Evolutionary conservation across 2,797 vertebrate genomes (phyloP), one percentile per base, ranked within the genome.

Genomic region (Pampus argenteus): DNA sequence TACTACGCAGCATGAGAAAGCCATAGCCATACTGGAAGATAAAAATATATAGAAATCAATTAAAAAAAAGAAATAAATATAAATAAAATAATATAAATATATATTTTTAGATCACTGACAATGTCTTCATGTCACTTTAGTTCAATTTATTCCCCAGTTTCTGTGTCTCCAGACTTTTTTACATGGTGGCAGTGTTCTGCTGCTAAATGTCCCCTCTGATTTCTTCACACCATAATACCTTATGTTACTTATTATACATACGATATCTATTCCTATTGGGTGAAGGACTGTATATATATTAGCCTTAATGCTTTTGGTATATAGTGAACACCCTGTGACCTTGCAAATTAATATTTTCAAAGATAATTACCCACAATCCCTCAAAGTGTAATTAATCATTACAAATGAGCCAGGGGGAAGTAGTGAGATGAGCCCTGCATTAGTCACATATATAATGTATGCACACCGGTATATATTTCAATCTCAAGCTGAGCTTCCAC

Each of bases 261-360:
- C 50, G 54, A 62, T 60, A 52, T 38, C 26, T 44, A 36, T 40
- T 59, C 69, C 47, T 40, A 57, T 1, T 52, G 17, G 7, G 22
- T 62, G 52, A 64, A 29, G 34, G 31, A 38, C 54, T 69, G 58
- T 48, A 69, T 68, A 69, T 68, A 62, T 61, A 61, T 71, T 66
- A 67, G 20, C 51, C 29, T 50, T 70, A 77, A 81, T 66, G 69
- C 49, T 66, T 40, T 70, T 63, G 71, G 47, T 75, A 59, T 50
- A 68, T 45, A 64, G 61, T 6, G 1, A 83, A 63, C 14, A 71
- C 70, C 51, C 57, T 45, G 50, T 85, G 83, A 88, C 78, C 84
- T 86, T 85, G 68, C 64, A 85, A 81, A 86, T 90, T 1, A 86
- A 78, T 82, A 81, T 84, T 83, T 87, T 86, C 72, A 85, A 74